These are phyloP conservation scores for Strigops habroptila DNA, from an alignment of 2,113 vertebrate genomes.

Conservation along the genomic window DNA sequence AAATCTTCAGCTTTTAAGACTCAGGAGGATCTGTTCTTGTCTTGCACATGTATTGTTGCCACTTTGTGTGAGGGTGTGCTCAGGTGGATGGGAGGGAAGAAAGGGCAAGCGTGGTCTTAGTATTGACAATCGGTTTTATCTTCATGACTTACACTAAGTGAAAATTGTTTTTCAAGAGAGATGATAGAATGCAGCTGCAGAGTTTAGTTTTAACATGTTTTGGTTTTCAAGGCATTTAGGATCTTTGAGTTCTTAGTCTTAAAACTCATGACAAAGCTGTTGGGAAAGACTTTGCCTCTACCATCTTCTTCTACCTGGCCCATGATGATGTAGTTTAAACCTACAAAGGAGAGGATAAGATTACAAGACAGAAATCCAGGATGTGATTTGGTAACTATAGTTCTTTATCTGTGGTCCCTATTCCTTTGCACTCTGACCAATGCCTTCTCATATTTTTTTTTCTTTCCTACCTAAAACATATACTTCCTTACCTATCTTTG, in stretches of 20 bases:
- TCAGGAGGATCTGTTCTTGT: not conserved
- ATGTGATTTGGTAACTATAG: not conserved
- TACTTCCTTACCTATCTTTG: not conserved
- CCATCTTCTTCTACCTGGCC: conserved; percentile 92
- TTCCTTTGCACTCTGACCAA: not conserved
- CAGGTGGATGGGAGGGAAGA: not conserved
- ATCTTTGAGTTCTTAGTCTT: conserved; percentile 93
- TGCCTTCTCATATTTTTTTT: not conserved
- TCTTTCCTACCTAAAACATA: not conserved
- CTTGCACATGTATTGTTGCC: not conserved
- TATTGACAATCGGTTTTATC: not conserved
- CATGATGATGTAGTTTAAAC: conserved; percentile 98
- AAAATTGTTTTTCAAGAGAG: conserved; percentile 15
- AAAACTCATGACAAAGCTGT: conserved; percentile 89
- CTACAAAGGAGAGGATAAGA: conserved; percentile 71
- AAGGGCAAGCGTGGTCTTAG: not conserved
- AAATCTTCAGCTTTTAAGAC: not conserved
- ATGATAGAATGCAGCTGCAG: not conserved
- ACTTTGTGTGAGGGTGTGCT: not conserved
- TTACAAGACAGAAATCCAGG: not conserved
- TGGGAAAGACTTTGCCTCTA: conserved; percentile 86
- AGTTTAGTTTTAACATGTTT: conserved; percentile 80
- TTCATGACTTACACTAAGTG: not conserved
- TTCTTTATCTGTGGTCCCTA: not conserved
- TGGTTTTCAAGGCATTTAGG: conserved; percentile 85